Evolutionary conservation across 2,888 invertebrate genomes (phyloP), one percentile per base, ranked within the genome.

Genomic region (Drosophila colorata): DNA sequence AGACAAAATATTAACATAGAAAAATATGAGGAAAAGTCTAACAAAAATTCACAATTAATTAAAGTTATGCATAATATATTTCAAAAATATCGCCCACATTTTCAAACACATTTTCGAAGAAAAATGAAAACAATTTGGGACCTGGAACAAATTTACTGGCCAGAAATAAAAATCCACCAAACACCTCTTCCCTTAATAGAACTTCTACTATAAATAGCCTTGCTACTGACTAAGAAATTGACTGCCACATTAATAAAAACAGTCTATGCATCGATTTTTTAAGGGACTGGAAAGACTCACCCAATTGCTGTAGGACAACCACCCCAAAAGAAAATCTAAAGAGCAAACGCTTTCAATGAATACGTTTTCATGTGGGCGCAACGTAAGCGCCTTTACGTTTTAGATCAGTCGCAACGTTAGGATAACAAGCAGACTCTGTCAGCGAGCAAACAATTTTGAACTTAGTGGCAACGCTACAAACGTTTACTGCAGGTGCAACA

Each of bases 221-320:
- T 20, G 4, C 3, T 20, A 5, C 5, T 28, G 2, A n/a, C 25
- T 8, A 13, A 33, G 4, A 33, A 33, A 33, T 4, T 33, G 4
- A 13, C 25, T 28, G n/a, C n/a, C n/a, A n/a, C 14, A 41, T 55
- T 18, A 35, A 37, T 31, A 16, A 14, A 14, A n/a, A 1, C 60
- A 31, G 14, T 38, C 37, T 18, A 23, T 35, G 23, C 46, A 67
- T 73, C 48, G 71, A 71, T 71, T 72, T 72, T 75, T 59, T 41
- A 33, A 48, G 31, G 38, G 18, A 33, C 31, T 11, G n/a, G 51
- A 53, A 46, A 38, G 14, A 58, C 8, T 28, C 53, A 44, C 3
- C n/a, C 14, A 14, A 16, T 25, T 8, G n/a, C 0, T 49, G 51
- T 4, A 3, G 23, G 25, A 2, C 31, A 69, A 46, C 52, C 40